Evolutionary conservation across 2,797 vertebrate species (phyloP), one percentile per base, ranked within the genome.

Genomic region (Epinephelus coioides): DNA sequence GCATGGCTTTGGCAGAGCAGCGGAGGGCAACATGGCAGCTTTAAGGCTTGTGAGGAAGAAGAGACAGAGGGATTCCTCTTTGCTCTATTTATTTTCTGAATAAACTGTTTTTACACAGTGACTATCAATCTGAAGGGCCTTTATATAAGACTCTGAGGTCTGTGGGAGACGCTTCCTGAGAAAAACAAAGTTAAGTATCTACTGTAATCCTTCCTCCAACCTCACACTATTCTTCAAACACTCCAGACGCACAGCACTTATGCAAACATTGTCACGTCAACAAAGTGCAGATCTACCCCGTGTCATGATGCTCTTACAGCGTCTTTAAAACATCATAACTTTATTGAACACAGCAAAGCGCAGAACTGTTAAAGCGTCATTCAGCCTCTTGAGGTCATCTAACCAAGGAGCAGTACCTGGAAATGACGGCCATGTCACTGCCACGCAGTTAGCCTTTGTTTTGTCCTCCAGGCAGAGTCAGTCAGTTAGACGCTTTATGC

Each of bases 31-130:
- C 56, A 57, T 40, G 68, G 70, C 62, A 84, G 60, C 75, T 73
- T 78, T 69, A 68, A 76, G 54, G 53, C 57, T 66, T 43, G 30
- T 25, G 44, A 88, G 69, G 77, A 68, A 72, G 64, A 78, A 18
- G 66, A 85, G 50, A 79, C 43, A 71, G 77, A 86, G 73, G 74
- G 69, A 89, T 86, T 81, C 71, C 81, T 82, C 81, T 88, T 79
- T 79, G 77, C 81, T 81, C 40, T 88, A 73, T 92, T 93, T 92
- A 88, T 89, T 88, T 88, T 87, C 34, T 25, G 85, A 87, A 85
- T 93, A 86, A 92, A 92, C 76, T 64, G 79, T 84, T 91, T 88
- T 88, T 78, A 84, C 57, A 64, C 61, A 47, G 65, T 43, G 69
- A 77, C 77, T 55, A 88, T 88, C 68, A 87, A 78, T 88, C 78